Evolutionary conservation across 2,113 vertebrate species (phyloP).

Genomic region (Siniperca chuatsi): DNA sequence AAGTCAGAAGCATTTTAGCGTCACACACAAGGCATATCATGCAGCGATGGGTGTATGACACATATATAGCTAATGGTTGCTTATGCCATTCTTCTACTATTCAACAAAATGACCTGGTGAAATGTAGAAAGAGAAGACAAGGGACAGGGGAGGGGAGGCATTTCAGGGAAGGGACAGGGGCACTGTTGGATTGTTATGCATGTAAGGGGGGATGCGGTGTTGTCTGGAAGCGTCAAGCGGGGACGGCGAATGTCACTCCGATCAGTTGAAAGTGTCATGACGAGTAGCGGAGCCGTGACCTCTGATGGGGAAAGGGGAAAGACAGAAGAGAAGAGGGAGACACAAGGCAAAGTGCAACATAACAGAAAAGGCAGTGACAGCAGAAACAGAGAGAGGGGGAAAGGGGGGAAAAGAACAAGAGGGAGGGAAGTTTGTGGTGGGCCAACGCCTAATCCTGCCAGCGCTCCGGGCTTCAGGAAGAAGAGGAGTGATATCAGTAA

Average conservation of each 20-base stretch:
- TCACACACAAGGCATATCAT: background rate
- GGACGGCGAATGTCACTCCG: slow-evolving; percentile 61
- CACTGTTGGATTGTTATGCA: slow-evolving; percentile 44
- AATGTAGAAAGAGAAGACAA: slow-evolving; percentile 14
- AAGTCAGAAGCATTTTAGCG: background rate
- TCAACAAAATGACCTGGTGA: slow-evolving; percentile 27
- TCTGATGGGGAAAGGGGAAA: slow-evolving; percentile 35
- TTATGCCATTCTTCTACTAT: slow-evolving; percentile 1
- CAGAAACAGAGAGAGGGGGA: slow-evolving; percentile 33
- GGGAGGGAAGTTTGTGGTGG: slow-evolving; percentile 51
- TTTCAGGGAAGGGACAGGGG: slow-evolving; percentile 19
- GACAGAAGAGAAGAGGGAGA: slow-evolving; percentile 33
- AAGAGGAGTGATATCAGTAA: slow-evolving; percentile 67
- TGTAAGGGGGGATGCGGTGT: slow-evolving; percentile 27
- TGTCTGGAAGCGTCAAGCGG: slow-evolving; percentile 28
- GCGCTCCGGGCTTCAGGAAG: slow-evolving; percentile 47
- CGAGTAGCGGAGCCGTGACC: slow-evolving; percentile 57
- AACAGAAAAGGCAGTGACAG: slow-evolving; percentile 53
- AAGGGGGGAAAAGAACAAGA: background rate
- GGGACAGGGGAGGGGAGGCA: slow-evolving; percentile 22
- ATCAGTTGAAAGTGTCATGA: slow-evolving; percentile 62
- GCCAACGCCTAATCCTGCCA: slow-evolving; percentile 55
- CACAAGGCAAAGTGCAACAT: slow-evolving; percentile 22
- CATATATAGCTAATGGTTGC: slow-evolving; percentile 24
- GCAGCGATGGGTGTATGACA: background rate